Evolutionary conservation across 1,140 invertebrate species (phyloP), one percentile per base, ranked within the genome.

Genomic region (Ceratosolen fusciceps): DNA sequence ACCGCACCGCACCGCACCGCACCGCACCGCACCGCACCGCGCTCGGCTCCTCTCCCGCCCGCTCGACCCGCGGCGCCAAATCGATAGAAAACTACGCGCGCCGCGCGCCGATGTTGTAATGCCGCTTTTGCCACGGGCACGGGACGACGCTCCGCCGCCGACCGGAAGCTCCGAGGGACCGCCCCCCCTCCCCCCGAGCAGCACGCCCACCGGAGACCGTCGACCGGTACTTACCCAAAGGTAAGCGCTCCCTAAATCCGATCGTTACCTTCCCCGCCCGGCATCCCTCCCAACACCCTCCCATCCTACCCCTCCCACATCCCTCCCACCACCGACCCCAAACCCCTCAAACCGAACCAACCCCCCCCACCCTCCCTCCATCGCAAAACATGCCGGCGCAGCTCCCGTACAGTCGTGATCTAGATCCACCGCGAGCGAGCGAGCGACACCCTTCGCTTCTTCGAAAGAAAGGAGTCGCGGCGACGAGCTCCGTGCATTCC

Each of bases 41-140:
- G 12, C 0, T 4, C 67, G n/a, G 39, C 21, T 26, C 37, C 24
- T 47, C 65, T 1, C 29, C 21, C 4, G 21, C 37, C 37, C 39
- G n/a, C 67, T n/a, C n/a, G 24, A 5, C 31, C 60, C 1, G 37
- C 34, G 4, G 16, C 34, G 24, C 21, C 71, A 58, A 73, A 58
- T 56, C 26, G 68, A 71, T 71, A 71, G 43, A 52, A 52, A 52
- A 71, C 47, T 34, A 34, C 10, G 43, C 0, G 24, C 26, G 39
- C 4, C 19, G 24, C 39, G n/a, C 19, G 16, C n/a, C 43, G 68
- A 52, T 71, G 43, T 71, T 34, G 68, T 47, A 71, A 71, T 52
- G 68, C 26, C 16, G 47, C 43, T 49, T 54, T 71, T 71, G n/a
- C 39, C 67, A 8, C 24, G 39, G 24, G 9, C 9, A 29, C 34